These are phyloP conservation scores for Uropsilus gracilis DNA, from an alignment of 2,113 vertebrate species.

Conservation along the genomic window DNA sequence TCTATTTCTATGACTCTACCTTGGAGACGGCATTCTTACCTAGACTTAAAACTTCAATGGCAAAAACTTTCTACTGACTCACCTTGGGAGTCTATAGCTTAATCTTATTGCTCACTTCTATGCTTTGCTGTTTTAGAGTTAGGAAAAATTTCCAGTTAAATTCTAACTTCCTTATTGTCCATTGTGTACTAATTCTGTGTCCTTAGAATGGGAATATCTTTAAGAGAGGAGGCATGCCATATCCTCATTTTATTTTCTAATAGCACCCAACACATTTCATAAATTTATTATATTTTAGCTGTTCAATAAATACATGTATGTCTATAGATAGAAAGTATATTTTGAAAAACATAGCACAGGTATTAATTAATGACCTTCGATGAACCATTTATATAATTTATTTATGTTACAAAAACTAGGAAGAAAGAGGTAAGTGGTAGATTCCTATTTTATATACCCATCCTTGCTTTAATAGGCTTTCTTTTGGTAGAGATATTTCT, in stretches of 20 bases:
- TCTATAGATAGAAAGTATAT: background rate
- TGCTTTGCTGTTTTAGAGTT: background rate
- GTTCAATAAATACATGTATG: background rate
- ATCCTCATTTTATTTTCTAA: background rate
- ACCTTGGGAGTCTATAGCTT: background rate
- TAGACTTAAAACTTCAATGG: background rate
- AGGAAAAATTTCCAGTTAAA: background rate
- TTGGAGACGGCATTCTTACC: background rate
- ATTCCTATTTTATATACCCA: background rate
- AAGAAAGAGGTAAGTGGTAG: background rate
- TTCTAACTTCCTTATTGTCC: background rate
- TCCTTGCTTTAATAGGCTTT: conserved; percentile 28
- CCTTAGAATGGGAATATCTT: background rate
- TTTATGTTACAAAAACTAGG: background rate
- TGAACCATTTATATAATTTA: background rate
- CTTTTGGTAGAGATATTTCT: background rate
- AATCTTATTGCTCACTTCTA: background rate
- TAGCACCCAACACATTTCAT: background rate
- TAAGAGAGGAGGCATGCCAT: background rate
- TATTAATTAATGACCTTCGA: conserved; percentile 25
- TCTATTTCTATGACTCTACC: background rate
- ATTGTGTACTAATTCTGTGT: background rate
- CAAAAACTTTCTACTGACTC: background rate
- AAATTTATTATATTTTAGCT: background rate
- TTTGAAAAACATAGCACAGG: background rate